These are phyloP conservation scores for Schlechtendalia chinensis DNA, from an alignment of 1,140 invertebrate genomes.

Conservation along the genomic window DNA sequence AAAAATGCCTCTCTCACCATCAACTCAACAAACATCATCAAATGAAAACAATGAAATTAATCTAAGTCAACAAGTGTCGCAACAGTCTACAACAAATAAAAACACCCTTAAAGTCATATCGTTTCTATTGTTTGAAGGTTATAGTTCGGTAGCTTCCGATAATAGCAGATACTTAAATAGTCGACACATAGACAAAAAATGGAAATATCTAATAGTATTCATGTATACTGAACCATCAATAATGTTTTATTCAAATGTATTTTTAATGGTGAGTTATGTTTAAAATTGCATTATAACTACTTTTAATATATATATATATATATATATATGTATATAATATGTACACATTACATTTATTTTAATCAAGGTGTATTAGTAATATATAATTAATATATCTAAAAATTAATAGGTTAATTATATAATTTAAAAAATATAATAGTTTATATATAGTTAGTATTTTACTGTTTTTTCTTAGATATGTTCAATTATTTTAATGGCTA, in stretches of 20 bases:
- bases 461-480: conserved; percentile 14
- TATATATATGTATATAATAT: too few relatives aligned
- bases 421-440: too few relatives aligned
- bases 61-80: background rate
- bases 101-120: background rate
- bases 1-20: background rate
- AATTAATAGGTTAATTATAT: too few relatives aligned
- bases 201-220: conserved; percentile 13
- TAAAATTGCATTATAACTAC: too few relatives aligned
- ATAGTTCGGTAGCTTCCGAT: background rate
- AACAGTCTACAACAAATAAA: background rate
- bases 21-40: background rate
- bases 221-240: conserved; percentile 26
- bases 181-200: background rate
- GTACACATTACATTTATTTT: too few relatives aligned
- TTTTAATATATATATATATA: too few relatives aligned
- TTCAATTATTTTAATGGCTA: conserved; percentile 20
- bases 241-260: conserved; percentile 38
- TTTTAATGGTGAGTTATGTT: background rate
- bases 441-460: too few relatives aligned
- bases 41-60: background rate
- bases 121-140: background rate
- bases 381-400: too few relatives aligned
- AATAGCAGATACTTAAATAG: conserved; percentile 5
- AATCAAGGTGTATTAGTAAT: too few relatives aligned